These are phyloP conservation scores for Cheilosia urbana DNA, from an alignment of 2,888 invertebrate genomes.

Conservation along the genomic window DNA sequence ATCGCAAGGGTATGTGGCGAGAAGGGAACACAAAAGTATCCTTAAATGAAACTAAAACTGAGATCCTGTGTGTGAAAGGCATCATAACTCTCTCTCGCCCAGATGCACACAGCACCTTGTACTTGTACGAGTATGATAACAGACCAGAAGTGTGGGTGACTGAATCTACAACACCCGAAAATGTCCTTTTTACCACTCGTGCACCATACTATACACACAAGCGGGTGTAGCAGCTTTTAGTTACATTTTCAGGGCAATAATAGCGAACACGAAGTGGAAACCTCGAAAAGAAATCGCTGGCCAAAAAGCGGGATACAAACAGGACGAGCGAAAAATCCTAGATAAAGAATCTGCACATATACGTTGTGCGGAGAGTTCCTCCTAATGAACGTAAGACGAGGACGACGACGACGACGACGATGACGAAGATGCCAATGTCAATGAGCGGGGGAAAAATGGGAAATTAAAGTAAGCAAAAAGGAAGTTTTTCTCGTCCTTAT, in stretches of 20 bases:
- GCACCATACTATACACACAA: neutral
- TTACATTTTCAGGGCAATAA: conserved; percentile 72
- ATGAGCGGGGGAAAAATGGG: conserved; percentile 54
- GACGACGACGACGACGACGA: conserved; percentile 23
- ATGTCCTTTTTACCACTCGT: conserved; percentile 68
- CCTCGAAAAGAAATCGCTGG: conserved; percentile 69
- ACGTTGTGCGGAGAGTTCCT: conserved; percentile 41
- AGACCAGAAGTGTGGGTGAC: conserved; percentile 38
- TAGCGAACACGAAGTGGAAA: conserved; percentile 71
- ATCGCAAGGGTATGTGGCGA: neutral
- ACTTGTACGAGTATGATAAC: conserved; percentile 46
- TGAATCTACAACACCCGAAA: conserved; percentile 69
- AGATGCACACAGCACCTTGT: conserved; percentile 73
- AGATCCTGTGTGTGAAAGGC: conserved; percentile 75
- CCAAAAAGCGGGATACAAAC: conserved; percentile 33
- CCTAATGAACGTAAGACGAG: conserved; percentile 68
- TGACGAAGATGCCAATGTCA: conserved; percentile 57
- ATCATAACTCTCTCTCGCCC: conserved; percentile 75
- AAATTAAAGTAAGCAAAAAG: conserved; percentile 73
- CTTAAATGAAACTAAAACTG: conserved; percentile 74
- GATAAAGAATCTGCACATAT: conserved; percentile 56
- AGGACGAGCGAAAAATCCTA: conserved; percentile 16
- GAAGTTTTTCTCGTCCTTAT: conserved; percentile 44
- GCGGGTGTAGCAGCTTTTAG: conserved; percentile 64
- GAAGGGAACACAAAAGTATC: conserved; percentile 55